phyloP scores from a whole-genome alignment of 2,888 invertebrate species.

The Lypha dubia region DNA sequence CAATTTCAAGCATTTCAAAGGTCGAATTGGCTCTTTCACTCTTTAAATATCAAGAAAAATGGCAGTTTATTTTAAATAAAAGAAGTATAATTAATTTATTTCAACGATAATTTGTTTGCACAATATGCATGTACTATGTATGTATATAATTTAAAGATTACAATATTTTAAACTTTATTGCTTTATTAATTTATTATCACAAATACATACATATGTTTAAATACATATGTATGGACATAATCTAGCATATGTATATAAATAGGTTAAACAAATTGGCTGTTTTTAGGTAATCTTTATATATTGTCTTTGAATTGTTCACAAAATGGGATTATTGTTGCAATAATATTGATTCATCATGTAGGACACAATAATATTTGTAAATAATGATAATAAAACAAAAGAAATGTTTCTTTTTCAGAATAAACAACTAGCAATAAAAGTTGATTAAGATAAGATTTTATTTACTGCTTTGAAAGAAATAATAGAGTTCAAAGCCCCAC shows the following conservation, averaged over 20 bases:
- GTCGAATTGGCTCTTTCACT: too few species aligned
- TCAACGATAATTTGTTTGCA: too few species aligned
- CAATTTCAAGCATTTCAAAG: too few species aligned
- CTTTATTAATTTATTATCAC: too few species aligned
- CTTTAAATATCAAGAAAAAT: too few species aligned
- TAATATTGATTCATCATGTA: background rate
- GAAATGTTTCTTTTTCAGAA: background rate
- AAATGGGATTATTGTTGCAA: background rate
- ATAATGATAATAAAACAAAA: constrained; percentile 30
- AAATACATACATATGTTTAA: background rate
- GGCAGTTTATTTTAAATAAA: too few species aligned
- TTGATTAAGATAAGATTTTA: constrained; percentile 7
- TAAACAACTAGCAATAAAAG: background rate
- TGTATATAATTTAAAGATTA: too few species aligned
- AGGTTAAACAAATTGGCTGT: too few species aligned
- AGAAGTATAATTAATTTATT: too few species aligned
- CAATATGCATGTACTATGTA: too few species aligned
- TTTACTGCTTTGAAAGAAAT: background rate
- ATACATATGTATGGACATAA: background rate
- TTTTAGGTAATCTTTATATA: background rate
- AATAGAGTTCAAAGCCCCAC: constrained; percentile 9
- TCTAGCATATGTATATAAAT: too few species aligned
- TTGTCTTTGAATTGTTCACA: background rate
- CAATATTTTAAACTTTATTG: too few species aligned
- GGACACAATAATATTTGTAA: background rate